Percentiles rank a stretch among this genome's conserved stretches.
These are phyloP conservation scores for Hycleus phaleratus DNA, from an alignment of 1,140 invertebrate species.

Conservation along the genomic window DNA sequence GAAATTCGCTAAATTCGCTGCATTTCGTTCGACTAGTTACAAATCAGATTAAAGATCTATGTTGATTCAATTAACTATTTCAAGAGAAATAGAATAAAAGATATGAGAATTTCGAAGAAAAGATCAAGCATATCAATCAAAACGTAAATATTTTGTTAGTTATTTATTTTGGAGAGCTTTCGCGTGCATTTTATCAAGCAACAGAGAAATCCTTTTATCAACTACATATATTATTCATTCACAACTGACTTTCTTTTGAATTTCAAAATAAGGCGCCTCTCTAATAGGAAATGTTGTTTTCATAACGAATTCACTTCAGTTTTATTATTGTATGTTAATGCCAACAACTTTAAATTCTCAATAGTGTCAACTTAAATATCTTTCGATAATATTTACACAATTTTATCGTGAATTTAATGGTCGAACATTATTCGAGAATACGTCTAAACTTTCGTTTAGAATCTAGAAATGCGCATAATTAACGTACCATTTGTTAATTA, in stretches of 20 bases:
- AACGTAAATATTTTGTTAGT: background rate
- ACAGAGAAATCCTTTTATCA: conserved; percentile 13
- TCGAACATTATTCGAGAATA: background rate
- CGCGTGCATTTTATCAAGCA: background rate
- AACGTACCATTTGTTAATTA: conserved; percentile 1
- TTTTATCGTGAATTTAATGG: no score
- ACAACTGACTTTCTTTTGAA: conserved; percentile 5
- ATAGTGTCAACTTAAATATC: conserved; percentile 11
- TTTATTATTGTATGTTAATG: conserved; percentile 16
- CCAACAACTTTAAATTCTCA: conserved; percentile 8
- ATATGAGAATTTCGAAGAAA: no score
- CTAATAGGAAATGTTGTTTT: conserved; percentile 16
- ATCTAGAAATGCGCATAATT: conserved; percentile 2
- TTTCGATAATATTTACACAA: background rate
- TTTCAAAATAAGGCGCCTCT: conserved; percentile 1
- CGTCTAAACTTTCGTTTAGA: conserved; percentile 3
- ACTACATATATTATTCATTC: conserved; percentile 13
- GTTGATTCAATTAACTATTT: background rate
- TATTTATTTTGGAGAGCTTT: conserved; percentile 13
- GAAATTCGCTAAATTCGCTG: no score
- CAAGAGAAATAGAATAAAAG: no score
- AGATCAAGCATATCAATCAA: background rate
- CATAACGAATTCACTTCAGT: background rate
- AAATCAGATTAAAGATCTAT: background rate
- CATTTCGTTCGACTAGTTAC: no score